These are phyloP conservation scores for Halcyon senegalensis DNA, from an alignment of 2,113 vertebrate genomes.

Conservation along the genomic window DNA sequence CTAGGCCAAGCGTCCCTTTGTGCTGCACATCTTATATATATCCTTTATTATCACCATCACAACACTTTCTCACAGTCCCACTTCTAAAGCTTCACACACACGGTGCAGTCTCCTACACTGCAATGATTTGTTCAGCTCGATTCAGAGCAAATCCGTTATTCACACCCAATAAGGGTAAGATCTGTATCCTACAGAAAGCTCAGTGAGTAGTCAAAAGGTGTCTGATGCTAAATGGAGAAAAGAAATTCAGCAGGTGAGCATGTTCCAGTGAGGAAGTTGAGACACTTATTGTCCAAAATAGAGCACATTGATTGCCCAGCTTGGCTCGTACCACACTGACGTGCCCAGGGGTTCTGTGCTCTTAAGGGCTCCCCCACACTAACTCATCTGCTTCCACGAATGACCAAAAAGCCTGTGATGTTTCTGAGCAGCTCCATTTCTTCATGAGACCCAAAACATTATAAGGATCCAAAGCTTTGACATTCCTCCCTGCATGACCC, in stretches of 20 bases:
- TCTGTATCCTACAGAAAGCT: not conserved
- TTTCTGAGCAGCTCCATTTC: not conserved
- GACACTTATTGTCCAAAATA: not conserved
- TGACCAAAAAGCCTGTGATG: not conserved
- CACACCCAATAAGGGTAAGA: not conserved
- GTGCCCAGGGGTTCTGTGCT: not conserved
- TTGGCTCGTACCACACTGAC: not conserved
- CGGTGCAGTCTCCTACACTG: not conserved
- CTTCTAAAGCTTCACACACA: not conserved
- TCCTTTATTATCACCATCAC: not conserved
- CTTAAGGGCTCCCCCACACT: not conserved
- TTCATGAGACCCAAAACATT: not conserved
- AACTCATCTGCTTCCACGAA: not conserved
- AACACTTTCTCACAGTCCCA: not conserved
- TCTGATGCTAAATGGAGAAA: not conserved
- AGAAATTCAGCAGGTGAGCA: not conserved
- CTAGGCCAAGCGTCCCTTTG: not conserved
- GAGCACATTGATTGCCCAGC: not conserved
- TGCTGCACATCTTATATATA: not conserved
- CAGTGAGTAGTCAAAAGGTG: not conserved
- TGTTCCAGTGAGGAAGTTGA: not conserved
- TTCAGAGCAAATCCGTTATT: not conserved
- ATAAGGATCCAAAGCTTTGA: not conserved
- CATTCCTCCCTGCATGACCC: not conserved
- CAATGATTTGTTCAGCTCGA: not conserved